Conservation (phyloP, 2,888 invertebrate species). For the Apodemia hepburni region DNA sequence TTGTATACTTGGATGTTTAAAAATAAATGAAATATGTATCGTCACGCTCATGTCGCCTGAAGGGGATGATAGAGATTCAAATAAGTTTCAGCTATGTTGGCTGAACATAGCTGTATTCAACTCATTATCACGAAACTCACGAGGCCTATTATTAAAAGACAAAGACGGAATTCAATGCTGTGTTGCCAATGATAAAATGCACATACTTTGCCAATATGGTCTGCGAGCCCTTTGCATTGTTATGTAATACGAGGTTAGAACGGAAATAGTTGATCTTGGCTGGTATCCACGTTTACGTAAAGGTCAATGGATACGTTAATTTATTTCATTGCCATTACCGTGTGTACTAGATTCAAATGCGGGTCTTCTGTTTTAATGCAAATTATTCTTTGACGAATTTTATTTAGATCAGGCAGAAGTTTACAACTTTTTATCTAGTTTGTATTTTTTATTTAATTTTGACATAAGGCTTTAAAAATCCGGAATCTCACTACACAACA, state of each 20-base stretch:
- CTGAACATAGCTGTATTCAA: neutral
- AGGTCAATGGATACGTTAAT: conserved; percentile 48
- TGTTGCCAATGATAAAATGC: conserved; percentile 20
- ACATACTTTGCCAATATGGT: conserved; percentile 20
- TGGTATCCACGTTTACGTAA: conserved; percentile 49
- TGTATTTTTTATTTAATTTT: neutral
- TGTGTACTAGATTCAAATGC: conserved; percentile 2
- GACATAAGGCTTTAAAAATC: no score
- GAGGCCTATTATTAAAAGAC: conserved; percentile 12
- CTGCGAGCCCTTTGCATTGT: conserved; percentile 18
- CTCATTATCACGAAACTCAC: neutral
- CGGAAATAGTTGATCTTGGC: conserved; percentile 62
- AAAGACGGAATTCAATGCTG: neutral
- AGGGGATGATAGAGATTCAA: no score
- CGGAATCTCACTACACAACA: no score
- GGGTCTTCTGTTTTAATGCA: neutral
- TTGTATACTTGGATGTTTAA: no score
- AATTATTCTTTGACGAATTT: neutral
- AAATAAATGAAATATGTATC: no score
- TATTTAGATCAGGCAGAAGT: neutral
- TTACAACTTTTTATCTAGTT: neutral
- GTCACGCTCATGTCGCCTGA: no score
- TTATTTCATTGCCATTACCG: conserved; percentile 32
- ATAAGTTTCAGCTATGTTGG: no score
- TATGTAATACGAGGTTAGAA: conserved; percentile 30